Evolutionary conservation across 2,888 invertebrate species (phyloP).

Genomic region (Lasioglossum lativentre): DNA sequence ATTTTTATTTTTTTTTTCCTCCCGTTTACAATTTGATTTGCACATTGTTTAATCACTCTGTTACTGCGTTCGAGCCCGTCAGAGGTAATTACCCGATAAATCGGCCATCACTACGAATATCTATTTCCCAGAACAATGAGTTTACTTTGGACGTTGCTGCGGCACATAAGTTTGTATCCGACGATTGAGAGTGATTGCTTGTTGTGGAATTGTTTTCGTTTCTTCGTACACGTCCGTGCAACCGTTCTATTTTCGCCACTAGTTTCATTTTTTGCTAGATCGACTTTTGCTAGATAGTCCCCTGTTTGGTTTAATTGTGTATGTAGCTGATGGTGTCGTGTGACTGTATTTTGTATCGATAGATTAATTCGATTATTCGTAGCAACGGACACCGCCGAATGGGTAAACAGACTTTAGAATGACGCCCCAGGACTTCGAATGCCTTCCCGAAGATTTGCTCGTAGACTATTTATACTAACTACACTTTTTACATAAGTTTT

Average conservation of each 20-base stretch:
- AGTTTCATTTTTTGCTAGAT: slow-evolving; percentile 20
- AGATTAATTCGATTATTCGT: neutral
- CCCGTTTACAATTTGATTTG: slow-evolving; percentile 70
- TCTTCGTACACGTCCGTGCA: neutral
- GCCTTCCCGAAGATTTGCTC: neutral
- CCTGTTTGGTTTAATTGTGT: slow-evolving; percentile 9
- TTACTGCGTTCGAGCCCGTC: slow-evolving; percentile 77
- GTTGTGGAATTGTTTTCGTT: slow-evolving; percentile 15
- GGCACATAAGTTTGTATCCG: slow-evolving; percentile 50
- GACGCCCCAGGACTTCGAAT: neutral
- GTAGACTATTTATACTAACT: neutral
- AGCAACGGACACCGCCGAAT: neutral
- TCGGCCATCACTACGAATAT: slow-evolving; percentile 49
- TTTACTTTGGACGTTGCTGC: slow-evolving; percentile 37
- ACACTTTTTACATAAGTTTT: slow-evolving; percentile 29
- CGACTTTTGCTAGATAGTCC: neutral
- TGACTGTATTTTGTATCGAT: neutral
- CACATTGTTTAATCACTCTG: slow-evolving; percentile 73
- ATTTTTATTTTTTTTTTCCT: slow-evolving; percentile 82
- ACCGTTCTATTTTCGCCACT: neutral
- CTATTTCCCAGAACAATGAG: slow-evolving; percentile 37
- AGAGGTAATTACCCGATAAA: slow-evolving; percentile 77
- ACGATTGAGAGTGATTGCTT: slow-evolving; percentile 41
- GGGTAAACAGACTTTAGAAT: neutral
- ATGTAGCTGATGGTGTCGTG: neutral